Evolutionary conservation across 2,113 vertebrate species (phyloP), one percentile per base, ranked within the genome.

Genomic region (Leptosomus discolor): DNA sequence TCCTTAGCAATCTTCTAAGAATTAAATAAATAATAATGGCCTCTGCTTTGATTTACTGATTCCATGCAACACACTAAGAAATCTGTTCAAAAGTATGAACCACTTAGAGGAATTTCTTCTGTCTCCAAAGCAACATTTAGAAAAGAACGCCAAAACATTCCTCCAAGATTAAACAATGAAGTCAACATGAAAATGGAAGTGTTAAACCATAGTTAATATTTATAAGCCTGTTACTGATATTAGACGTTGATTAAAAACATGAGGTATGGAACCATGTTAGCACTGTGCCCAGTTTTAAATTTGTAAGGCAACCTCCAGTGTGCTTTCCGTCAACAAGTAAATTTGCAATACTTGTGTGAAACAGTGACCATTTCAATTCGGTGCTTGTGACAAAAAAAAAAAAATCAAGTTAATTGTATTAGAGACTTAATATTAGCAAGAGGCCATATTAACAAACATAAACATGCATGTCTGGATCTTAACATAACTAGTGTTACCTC

Each of bases 401-500:
- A 77, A 30, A 1, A 11, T 11, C 22, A 54, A 63, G 41, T 51
- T 26, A 56, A 75, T 60, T 56, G 6, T 8, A 77, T 80, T 27
- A 68, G 37, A 88, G 68, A 69, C 23, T 46, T 46, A 67, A 19
- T 63, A 86, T 23, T 69, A 86, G 46, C 30, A 77, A 63, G 23
- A 78, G 6, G 26, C 6, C 43, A n/a, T 15, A 65, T 14, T 27
- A 85, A 68, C 20, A 78, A 94, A 65, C 5, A 69, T 17, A 74
- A 88, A 75, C 5, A 8, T 20, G 56, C 23, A 58, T 17, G 14
- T 48, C 84, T 84, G 70, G 34, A 78, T 87, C 48, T 71, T 77
- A 78, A 60, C 17, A 43, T 21, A 21, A 83, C 9, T 71, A 73
- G 34, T 56, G 92, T 95, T 96, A 99, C 99, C 99, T 99, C 95